A percentile compares a stretch with the other conserved stretches of the same genome.
Evolutionary conservation across 53 echinoderm and acorn worm species (phyloP).

Genomic region (Astropecten irregularis): DNA sequence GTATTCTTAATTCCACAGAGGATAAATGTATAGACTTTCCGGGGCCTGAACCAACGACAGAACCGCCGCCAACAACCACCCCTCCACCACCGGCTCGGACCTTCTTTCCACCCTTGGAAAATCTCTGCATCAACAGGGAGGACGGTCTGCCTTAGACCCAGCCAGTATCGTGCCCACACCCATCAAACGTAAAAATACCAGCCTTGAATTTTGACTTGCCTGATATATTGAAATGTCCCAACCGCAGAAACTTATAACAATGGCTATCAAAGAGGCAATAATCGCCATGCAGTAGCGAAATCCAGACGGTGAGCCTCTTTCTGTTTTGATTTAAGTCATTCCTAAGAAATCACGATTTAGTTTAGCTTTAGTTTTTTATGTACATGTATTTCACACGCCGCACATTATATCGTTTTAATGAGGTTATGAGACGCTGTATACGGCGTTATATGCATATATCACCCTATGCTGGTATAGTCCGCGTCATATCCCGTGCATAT

Average conservation of each 20-base stretch:
- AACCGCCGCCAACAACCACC: not conserved
- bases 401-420: too few species aligned
- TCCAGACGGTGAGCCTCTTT: not conserved
- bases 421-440: too few species aligned
- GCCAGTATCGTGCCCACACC: not conserved
- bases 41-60: not conserved
- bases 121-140: not conserved
- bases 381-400: too few species aligned
- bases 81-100: not conserved
- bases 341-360: too few species aligned
- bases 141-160: not conserved
- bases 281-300: not conserved
- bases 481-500: too few species aligned
- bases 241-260: too few species aligned
- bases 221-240: not conserved
- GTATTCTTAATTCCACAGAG: too few species aligned
- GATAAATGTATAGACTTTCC: too few species aligned
- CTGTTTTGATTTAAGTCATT: not conserved
- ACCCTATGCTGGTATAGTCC: too few species aligned
- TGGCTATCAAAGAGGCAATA: too few species aligned
- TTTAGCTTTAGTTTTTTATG: too few species aligned
- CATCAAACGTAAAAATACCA: not conserved
- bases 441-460: too few species aligned
- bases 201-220: not conserved
- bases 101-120: not conserved